Conservation (phyloP, 2,888 invertebrate species). For the Chrysotoxum bicinctum region DNA sequence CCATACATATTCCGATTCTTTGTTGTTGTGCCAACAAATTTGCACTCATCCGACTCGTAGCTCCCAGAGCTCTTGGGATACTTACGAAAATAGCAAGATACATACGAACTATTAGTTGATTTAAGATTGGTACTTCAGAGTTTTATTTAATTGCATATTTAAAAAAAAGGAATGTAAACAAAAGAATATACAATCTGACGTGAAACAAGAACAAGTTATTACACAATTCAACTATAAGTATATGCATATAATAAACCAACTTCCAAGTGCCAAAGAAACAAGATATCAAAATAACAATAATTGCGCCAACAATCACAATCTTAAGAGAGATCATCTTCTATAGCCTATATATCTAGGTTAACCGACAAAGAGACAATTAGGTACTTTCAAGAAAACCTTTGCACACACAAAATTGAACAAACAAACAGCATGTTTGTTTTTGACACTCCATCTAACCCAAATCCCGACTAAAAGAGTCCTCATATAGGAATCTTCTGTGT, state of each 20-base stretch:
- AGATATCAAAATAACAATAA: not conserved
- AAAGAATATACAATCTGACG: not conserved
- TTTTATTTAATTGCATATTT: too few relatives aligned
- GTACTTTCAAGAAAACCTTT: not conserved
- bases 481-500: not conserved
- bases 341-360: not conserved
- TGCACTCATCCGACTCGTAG: too few relatives aligned
- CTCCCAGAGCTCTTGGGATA: too few relatives aligned
- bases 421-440: not conserved
- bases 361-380: not conserved
- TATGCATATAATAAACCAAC: not conserved
- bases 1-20: too few relatives aligned
- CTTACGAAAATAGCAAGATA: too few relatives aligned
- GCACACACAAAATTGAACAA: conserved; percentile 2
- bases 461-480: not conserved
- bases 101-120: too few relatives aligned
- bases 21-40: too few relatives aligned
- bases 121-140: too few relatives aligned
- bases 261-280: not conserved
- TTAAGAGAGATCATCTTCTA: not conserved
- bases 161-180: too few relatives aligned
- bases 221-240: not conserved
- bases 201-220: not conserved
- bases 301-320: not conserved
- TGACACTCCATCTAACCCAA: not conserved